A percentile compares a stretch with the other conserved stretches of the same genome.
Conservation (phyloP, 2,888 invertebrate genomes). For the Pinctada fucata region DNA sequence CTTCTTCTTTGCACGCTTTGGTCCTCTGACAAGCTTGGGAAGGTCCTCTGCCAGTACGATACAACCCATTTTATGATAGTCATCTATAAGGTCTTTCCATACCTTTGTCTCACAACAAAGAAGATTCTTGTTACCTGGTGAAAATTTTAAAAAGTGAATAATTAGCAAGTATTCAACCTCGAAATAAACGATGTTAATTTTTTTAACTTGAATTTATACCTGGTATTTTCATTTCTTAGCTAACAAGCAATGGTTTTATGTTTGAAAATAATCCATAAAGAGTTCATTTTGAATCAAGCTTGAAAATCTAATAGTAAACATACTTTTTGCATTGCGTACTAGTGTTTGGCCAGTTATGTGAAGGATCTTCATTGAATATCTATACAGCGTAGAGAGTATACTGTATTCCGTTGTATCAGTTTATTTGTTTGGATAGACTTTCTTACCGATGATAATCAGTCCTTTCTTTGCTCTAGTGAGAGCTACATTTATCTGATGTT, state of each 20-base stretch:
- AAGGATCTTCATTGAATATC: too few relatives aligned
- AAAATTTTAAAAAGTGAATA: background rate
- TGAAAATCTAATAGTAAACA: too few relatives aligned
- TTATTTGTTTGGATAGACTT: background rate
- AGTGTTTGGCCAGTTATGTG: too few relatives aligned
- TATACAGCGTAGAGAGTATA: too few relatives aligned
- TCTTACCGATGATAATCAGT: constrained; percentile 68
- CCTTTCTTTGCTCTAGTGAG: constrained; percentile 68
- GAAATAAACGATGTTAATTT: too few relatives aligned
- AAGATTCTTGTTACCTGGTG: constrained; percentile 22
- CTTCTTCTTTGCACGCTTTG: constrained; percentile 5
- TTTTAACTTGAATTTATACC: too few relatives aligned
- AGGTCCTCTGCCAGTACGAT: constrained; percentile 12
- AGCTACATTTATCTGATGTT: constrained; percentile 72
- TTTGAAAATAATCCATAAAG: too few relatives aligned
- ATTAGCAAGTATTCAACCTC: background rate
- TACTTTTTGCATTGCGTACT: too few relatives aligned
- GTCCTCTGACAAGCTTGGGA: background rate
- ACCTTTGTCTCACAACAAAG: constrained; percentile 17
- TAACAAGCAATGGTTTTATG: too few relatives aligned
- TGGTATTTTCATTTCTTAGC: too few relatives aligned
- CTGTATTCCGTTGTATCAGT: background rate
- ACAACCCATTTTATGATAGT: constrained; percentile 14
- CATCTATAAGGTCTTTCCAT: background rate
- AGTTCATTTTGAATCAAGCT: too few relatives aligned